phyloP scores from a whole-genome alignment of 2,113 vertebrate species.

The Percina caprodes region DNA sequence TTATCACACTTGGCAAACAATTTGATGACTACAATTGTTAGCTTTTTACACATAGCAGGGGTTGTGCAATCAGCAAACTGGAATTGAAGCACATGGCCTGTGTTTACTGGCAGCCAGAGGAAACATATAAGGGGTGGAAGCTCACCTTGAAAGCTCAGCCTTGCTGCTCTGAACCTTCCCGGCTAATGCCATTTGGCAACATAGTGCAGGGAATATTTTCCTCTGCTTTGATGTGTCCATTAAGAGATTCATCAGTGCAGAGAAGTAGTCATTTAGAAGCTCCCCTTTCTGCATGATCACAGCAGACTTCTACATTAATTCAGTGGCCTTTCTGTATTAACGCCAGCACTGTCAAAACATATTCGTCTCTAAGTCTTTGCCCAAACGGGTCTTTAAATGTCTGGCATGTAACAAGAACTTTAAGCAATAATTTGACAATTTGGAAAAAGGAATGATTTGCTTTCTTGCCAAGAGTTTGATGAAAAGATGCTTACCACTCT shows the following conservation, averaged over 20 bases:
- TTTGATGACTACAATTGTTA: constrained; percentile 21
- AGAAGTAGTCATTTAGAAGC: constrained; percentile 60
- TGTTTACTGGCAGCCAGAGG: constrained; percentile 67
- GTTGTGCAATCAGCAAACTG: constrained; percentile 41
- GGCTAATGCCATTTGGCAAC: constrained; percentile 75
- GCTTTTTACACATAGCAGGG: constrained; percentile 53
- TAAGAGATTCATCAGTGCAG: constrained; percentile 69
- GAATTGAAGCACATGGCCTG: constrained; percentile 58
- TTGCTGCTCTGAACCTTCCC: constrained; percentile 54
- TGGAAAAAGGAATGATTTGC: constrained; percentile 7
- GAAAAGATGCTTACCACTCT: constrained; percentile 9
- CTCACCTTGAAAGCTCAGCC: constrained; percentile 52
- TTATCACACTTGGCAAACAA: constrained; percentile 36
- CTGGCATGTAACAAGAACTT: constrained; percentile 9
- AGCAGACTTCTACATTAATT: constrained; percentile 57
- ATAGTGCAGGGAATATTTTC: constrained; percentile 57
- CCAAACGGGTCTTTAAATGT: constrained; percentile 18
- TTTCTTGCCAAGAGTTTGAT: background rate
- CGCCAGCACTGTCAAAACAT: constrained; percentile 57
- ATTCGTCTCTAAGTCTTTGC: constrained; percentile 27
- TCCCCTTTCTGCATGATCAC: constrained; percentile 63
- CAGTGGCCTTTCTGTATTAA: constrained; percentile 41
- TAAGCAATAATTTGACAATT: background rate
- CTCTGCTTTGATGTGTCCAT: constrained; percentile 77
- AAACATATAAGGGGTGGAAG: constrained; percentile 35